These are phyloP conservation scores for Rhinogobio ventralis DNA, from an alignment of 2,797 vertebrate genomes.

Conservation along the genomic window DNA sequence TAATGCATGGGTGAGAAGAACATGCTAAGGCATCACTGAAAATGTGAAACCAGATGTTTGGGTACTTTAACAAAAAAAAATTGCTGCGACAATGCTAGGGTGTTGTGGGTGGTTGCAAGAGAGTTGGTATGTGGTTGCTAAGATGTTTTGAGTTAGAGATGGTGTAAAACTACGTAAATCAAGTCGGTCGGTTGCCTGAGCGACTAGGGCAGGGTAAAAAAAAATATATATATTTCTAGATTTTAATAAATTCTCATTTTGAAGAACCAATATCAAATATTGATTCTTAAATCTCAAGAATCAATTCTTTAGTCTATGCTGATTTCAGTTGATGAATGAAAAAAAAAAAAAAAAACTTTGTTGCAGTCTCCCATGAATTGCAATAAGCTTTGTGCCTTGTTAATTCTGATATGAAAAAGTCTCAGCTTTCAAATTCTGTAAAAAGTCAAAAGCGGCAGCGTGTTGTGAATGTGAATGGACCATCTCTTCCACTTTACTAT, in stretches of 20 bases:
- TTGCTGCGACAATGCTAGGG: background rate
- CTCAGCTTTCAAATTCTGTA: background rate
- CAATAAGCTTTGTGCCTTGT: background rate
- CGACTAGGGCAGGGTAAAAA: background rate
- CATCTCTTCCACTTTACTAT: background rate
- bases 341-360: background rate
- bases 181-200: background rate
- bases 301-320: background rate
- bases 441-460: background rate
- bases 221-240: fast-evolving
- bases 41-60: background rate
- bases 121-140: conserved; percentile 13
- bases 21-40: background rate
- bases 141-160: conserved; percentile 11
- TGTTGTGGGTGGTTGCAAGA: conserved; percentile 21
- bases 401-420: background rate
- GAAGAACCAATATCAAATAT: background rate
- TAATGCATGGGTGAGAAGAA: conserved; percentile 27
- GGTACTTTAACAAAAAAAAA: background rate
- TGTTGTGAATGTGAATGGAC: background rate
- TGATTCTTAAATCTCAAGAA: background rate
- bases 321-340: background rate
- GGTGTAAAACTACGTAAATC: background rate
- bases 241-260: background rate
- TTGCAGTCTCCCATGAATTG: background rate